These are phyloP conservation scores for Pocillopora damicornis DNA, from an alignment of 64 coral and sea anemone genomes.

Conservation along the genomic window DNA sequence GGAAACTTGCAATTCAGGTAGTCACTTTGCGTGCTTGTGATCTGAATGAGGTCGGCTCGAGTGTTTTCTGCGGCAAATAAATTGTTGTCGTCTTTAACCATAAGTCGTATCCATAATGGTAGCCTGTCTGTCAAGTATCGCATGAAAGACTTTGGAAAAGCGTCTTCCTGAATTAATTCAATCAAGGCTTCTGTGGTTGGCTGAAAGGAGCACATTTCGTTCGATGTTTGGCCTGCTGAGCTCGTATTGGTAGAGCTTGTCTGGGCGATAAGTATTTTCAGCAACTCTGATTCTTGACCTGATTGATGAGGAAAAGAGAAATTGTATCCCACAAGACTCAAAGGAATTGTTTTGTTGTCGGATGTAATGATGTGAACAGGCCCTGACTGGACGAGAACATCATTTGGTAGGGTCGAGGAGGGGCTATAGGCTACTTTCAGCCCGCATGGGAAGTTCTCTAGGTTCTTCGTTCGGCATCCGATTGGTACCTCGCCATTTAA, in stretches of 20 bases:
- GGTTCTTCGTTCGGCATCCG: background rate
- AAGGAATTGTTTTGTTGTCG: slow-evolving; percentile 7
- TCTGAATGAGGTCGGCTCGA: slow-evolving; percentile 6
- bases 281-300: background rate
- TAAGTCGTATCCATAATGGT: slow-evolving; percentile 27
- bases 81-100: background rate
- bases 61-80: slow-evolving; percentile 27
- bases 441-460: background rate
- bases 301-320: background rate
- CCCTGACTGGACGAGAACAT: background rate
- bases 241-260: background rate
- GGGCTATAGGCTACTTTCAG: background rate
- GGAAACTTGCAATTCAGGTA: slow-evolving; percentile 2
- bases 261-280: background rate
- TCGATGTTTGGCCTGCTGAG: background rate
- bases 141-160: slow-evolving; percentile 19
- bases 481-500: slow-evolving; percentile 1
- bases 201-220: background rate
- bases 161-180: slow-evolving; percentile 40
- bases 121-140: slow-evolving; percentile 3
- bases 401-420: background rate
- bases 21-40: background rate
- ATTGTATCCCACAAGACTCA: slow-evolving; percentile 5
- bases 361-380: background rate
- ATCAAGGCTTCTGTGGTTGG: slow-evolving; percentile 3